Evolutionary conservation across 2,113 vertebrate species (phyloP).

Genomic region (Uropsilus gracilis): DNA sequence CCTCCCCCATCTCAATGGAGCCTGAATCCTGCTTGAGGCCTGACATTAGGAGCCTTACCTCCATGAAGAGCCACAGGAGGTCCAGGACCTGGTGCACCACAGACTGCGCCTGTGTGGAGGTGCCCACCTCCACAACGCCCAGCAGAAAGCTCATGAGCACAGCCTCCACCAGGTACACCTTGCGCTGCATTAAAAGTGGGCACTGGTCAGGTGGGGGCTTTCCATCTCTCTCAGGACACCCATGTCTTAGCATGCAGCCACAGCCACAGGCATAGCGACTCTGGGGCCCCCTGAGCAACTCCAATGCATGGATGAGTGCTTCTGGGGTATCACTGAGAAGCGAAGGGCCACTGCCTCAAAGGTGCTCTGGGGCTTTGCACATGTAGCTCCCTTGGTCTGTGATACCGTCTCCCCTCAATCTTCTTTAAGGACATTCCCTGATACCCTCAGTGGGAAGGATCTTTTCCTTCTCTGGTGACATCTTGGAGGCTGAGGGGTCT

Average conservation of each 20-base stretch:
- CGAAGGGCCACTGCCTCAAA: not conserved
- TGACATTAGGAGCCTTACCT: conserved; percentile 85
- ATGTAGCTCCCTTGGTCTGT: not conserved
- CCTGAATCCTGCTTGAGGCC: not conserved
- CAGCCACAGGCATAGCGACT: not conserved
- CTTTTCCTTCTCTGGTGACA: not conserved
- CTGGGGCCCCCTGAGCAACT: not conserved
- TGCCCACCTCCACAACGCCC: conserved; percentile 92
- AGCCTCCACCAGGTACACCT: conserved; percentile 97
- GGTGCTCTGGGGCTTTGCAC: not conserved
- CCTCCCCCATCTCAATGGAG: not conserved
- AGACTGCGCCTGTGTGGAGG: conserved; percentile 91
- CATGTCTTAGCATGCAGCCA: not conserved
- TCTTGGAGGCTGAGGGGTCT: not conserved
- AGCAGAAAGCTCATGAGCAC: conserved; percentile 96
- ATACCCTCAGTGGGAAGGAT: not conserved
- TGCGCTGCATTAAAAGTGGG: conserved; percentile 87
- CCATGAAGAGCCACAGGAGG: conserved; percentile 99
- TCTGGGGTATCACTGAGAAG: not conserved
- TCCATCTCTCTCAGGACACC: not conserved
- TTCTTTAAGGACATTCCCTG: not conserved
- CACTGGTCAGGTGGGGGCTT: not conserved
- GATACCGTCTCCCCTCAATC: not conserved
- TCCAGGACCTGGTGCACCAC: conserved; percentile 95
- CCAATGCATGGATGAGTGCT: not conserved